Conservation (phyloP, 2,888 invertebrate species). For the Epicampocera succincta region DNA sequence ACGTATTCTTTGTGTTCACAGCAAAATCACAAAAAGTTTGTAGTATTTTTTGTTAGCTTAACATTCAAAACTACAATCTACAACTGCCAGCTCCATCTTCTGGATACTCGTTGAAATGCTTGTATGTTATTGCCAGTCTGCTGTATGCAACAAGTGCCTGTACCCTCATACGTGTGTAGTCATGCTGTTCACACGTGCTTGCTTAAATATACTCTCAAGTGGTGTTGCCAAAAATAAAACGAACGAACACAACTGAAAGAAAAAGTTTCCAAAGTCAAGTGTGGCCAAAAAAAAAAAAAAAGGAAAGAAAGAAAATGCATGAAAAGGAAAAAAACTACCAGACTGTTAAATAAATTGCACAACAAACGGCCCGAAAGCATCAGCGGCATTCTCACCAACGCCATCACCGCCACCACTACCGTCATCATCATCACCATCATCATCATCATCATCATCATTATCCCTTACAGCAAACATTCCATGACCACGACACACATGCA, state of each 20-base stretch:
- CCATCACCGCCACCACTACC: constrained; percentile 17
- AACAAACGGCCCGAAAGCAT: constrained; percentile 59
- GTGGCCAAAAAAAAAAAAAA: constrained; percentile 49
- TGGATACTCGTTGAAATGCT: constrained; percentile 3
- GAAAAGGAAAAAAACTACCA: constrained; percentile 21
- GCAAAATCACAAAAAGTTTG: neutral
- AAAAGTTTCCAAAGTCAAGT: constrained; percentile 69
- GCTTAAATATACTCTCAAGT: neutral
- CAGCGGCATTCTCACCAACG: constrained; percentile 33
- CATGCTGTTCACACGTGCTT: neutral
- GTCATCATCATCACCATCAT: constrained; percentile 25
- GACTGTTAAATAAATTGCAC: constrained; percentile 60
- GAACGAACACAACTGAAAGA: constrained; percentile 48
- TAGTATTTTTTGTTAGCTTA: neutral
- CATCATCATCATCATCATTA: constrained; percentile 32
- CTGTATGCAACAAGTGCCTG: constrained; percentile 57
- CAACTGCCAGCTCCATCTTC: constrained; percentile 21
- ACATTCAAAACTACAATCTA: neutral
- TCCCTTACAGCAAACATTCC: neutral
- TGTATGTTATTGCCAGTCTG: constrained; percentile 4
- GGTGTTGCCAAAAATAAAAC: constrained; percentile 66
- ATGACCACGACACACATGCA: constrained; percentile 43
- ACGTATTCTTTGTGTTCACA: neutral
- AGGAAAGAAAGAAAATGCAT: constrained; percentile 29
- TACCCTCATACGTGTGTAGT: constrained; percentile 9